Percentiles rank a stretch among this genome's conserved stretches.
These are phyloP conservation scores for Sigmodon hispidus DNA, from an alignment of 2,113 vertebrate genomes.

Conservation along the genomic window DNA sequence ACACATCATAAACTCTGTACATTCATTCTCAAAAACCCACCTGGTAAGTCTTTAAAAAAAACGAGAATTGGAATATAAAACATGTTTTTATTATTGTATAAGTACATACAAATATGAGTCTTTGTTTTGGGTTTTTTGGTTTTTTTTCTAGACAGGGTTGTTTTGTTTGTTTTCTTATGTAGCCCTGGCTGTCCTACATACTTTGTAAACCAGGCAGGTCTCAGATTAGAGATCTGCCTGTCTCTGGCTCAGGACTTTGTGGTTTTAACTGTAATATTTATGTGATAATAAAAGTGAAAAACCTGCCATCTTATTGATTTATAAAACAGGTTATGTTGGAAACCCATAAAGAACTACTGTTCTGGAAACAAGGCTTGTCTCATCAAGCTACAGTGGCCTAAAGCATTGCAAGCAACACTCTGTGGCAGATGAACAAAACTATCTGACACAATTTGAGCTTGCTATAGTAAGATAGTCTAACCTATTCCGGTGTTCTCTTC, in stretches of 20 bases:
- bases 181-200: no score
- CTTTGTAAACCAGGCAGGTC: not conserved
- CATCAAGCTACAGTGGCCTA: not conserved
- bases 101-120: not conserved
- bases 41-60: slow-evolving; percentile 88
- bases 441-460: slow-evolving; percentile 90
- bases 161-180: no score
- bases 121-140: not conserved
- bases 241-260: not conserved
- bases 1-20: slow-evolving; percentile 99
- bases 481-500: slow-evolving; percentile 86
- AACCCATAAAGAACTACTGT: not conserved
- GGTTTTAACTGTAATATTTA: not conserved
- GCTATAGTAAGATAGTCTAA: slow-evolving; percentile 87
- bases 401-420: slow-evolving; percentile 88
- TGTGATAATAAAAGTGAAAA: not conserved
- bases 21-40: slow-evolving; percentile 99
- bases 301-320: not conserved
- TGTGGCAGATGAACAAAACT: slow-evolving; percentile 84
- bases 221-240: not conserved
- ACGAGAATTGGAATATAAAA: not conserved
- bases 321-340: not conserved
- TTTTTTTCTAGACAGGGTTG: not conserved
- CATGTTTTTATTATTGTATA: not conserved
- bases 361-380: not conserved